These are phyloP conservation scores for Zaprionus capensis DNA, from an alignment of 1,140 invertebrate genomes.

Conservation along the genomic window DNA sequence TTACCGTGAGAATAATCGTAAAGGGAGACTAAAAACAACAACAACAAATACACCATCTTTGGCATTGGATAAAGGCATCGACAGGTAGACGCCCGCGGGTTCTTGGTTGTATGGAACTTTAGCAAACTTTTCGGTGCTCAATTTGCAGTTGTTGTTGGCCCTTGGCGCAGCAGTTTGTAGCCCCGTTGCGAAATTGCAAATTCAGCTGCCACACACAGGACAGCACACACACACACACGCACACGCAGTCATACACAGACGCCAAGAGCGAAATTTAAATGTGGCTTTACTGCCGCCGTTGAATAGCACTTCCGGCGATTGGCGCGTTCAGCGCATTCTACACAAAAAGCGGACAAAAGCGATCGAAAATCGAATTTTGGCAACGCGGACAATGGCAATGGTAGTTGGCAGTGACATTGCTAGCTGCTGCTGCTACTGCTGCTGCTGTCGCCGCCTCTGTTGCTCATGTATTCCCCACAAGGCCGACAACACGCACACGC, in stretches of 20 bases:
- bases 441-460: constrained; percentile 12
- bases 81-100: constrained; percentile 27
- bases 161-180: constrained; percentile 25
- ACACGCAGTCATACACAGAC: constrained; percentile 14
- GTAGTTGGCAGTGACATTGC: constrained; percentile 53
- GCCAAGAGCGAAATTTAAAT: constrained; percentile 39
- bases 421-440: constrained; percentile 24
- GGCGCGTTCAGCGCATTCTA: constrained; percentile 18
- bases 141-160: constrained; percentile 20
- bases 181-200: constrained; percentile 67
- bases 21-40: background rate
- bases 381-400: constrained; percentile 54
- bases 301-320: constrained; percentile 47
- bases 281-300: constrained; percentile 20
- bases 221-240: constrained; percentile 27
- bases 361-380: constrained; percentile 76
- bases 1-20: background rate
- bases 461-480: background rate
- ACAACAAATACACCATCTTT: background rate
- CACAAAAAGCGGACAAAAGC: constrained; percentile 52
- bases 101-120: constrained; percentile 34
- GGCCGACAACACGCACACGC: constrained; percentile 18
- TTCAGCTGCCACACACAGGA: constrained; percentile 51
- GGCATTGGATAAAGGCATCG: background rate
- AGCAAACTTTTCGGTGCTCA: constrained; percentile 26